Evolutionary conservation across 2,113 vertebrate genomes (phyloP), one percentile per base, ranked within the genome.

Genomic region (Pachycephala philippinensis): DNA sequence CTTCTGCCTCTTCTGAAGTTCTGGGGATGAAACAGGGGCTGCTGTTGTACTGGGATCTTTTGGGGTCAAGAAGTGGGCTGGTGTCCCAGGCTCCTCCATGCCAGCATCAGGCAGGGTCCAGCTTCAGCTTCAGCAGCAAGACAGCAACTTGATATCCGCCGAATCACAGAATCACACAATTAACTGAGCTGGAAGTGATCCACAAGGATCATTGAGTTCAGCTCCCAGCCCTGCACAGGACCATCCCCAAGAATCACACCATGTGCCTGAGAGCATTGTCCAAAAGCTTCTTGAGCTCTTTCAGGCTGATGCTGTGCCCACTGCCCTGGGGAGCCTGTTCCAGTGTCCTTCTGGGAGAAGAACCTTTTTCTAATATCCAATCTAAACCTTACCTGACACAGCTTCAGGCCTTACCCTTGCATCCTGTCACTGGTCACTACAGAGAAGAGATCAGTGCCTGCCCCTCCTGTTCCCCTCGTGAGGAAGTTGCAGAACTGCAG

Each of bases 401-500:
- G 3, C 14, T 77, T 68, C 37, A 6, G 53, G 22, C 21, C 17
- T 44, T 68, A 52, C 37, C 37, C 37, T 68, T 0, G 0, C 2
- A 15, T 60, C 22, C 44, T 52, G 44, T 42, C 31, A 15, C 27
- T 52, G 37, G 4, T 17, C 8, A 44, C 27, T 15, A 60, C 1
- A 37, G 27, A 10, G 27, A 52, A 26, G 3, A 52, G 17, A 33
- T 37, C 63, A 59, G 22, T 44, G 31, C 2, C 35, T 44, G 33
- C 10, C 4, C 11, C 10, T 68, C 15, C 14, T 3, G 4, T 44
- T 44, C 11, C 33, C 7, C 14, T 68, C 5, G 3, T 15, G 13
- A 44, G 9, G 45, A 60, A 18, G 33, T 6, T 68, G 37, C 4
- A 33, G 23, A 27, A n/a, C 37, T 52, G 44, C 21, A 26, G 1